Evolutionary conservation across 2,888 invertebrate species (phyloP), one percentile per base, ranked within the genome.

Genomic region (Callimorpha dominula): DNA sequence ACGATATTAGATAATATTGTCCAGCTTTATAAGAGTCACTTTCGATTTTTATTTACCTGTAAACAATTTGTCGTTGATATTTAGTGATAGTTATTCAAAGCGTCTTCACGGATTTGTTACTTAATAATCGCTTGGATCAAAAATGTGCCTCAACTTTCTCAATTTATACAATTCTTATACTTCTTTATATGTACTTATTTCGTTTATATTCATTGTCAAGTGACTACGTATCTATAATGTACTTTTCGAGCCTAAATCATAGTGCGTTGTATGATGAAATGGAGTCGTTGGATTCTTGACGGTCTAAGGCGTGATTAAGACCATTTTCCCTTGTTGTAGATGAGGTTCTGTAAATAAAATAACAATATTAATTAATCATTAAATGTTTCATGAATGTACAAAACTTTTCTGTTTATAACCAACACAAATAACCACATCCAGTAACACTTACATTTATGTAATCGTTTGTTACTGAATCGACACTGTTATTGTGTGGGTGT

Each of bases 291-390:
- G 92, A 91, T 60, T 88, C 86, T 77, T 91, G 92, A 17, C 90
- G 89, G 64, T 86, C 88, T 20, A 90, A 57, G 46, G 84, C 76
- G 75, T 89, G 86, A 74, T 88, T 91, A 0, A 90, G 76, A 50
- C 93, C 92, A 77, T 93, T 94, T 72, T 93, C 94, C 79, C 86
- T 91, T 17, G 86, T 84, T 6, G 91, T 90, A 4, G 95, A 95
- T 4, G 95, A 94, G 40, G 87, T 92, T 49, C 95, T 95, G 92
- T 54, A 92, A 91, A 57, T 6, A 76, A 72, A 74, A 49, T 65
- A 65, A 46, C 11, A 62, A 40, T 7, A 54, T 0, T n/a, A 64
- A 50, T 50, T 52, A 20, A 17, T 50, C 14, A 42, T 31, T 2
- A 65, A 15, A 5, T 15, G 2, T 49, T 14, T 49, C 8, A 12